Evolutionary conservation across 2,113 vertebrate genomes (phyloP), one percentile per base, ranked within the genome.

Genomic region (Hippopotamus amphibius): DNA sequence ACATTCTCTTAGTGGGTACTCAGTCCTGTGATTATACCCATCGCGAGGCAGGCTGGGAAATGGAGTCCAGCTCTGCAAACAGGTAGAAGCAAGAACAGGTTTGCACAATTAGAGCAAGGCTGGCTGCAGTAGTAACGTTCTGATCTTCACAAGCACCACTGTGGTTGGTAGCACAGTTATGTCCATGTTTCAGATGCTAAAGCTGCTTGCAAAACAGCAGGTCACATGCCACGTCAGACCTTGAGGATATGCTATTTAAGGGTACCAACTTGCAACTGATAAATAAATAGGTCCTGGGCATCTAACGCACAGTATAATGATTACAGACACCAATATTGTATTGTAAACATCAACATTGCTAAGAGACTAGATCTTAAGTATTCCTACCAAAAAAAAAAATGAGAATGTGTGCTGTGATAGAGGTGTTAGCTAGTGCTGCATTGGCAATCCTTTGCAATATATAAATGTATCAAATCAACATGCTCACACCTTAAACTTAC

Each of bases 21-120:
- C 10, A 13, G 26, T 43, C 7, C 0, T 30, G 14, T n/a, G 28
- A 46, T 2, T 3, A 0, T 4, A 3, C 28, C 26, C 17, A 7
- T n/a, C 19, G 48, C 19, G 46, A 46, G 76, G 48, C 63, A 81
- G 26, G 8, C 65, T 50, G 65, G 8, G 24, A 26, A 94, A 33
- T 5, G 48, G 26, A 26, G 76, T 53, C 59, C 26, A 10, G 7
- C 55, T n/a, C 66, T 46, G 17, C 55, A 12, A 15, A 4, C 16
- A 11, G 7, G 7, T 37, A 17, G 30, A 63, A 30, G 41, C 55
- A 19, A 57, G 55, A 59, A 59, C 57, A 59, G 61, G 61, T 63
- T 13, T 28, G 26, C 61, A 63, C 61, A 2, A 8, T 22, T 28
- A 59, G 22, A 59, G 57, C 57, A 59, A 59, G 0, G 57, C 57